These are phyloP conservation scores for Diabrotica undecimpunctata DNA, from an alignment of 1,140 invertebrate species.

Conservation along the genomic window DNA sequence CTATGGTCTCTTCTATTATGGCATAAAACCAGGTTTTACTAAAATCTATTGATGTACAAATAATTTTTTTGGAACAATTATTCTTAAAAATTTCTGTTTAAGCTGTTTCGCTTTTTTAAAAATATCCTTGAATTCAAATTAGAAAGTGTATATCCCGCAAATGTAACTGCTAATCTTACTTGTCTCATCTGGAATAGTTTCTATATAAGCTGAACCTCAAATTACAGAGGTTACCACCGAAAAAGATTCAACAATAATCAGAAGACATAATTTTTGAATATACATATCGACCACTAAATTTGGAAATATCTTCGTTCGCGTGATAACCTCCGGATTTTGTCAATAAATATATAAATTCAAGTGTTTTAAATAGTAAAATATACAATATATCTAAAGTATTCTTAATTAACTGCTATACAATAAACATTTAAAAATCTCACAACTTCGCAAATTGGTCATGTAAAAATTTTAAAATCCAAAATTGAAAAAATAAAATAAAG, in stretches of 20 bases:
- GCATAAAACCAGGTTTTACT: too few species aligned
- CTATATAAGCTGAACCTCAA: conserved; percentile 8
- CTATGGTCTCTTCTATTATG: too few species aligned
- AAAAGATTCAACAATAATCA: not conserved
- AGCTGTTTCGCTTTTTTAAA: too few species aligned
- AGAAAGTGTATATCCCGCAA: too few species aligned
- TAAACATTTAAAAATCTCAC: conserved; percentile 19
- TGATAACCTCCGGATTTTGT: not conserved
- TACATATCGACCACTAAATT: conserved; percentile 1
- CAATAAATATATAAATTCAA: conserved; percentile 1
- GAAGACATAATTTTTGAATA: not conserved
- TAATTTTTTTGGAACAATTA: conserved; percentile 14
- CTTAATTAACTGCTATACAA: conserved; percentile 17
- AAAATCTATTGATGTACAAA: too few species aligned
- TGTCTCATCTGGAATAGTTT: conserved; percentile 16
- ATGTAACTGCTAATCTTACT: too few species aligned
- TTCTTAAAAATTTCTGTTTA: not conserved
- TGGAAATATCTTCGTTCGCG: not conserved
- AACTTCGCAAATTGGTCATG: conserved; percentile 19
- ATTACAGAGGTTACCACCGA: not conserved
- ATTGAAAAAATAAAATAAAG: conserved; percentile 5
- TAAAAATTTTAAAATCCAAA: not conserved
- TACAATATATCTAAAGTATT: conserved; percentile 13
- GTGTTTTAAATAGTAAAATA: conserved; percentile 22
- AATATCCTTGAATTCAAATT: too few species aligned